Evolutionary conservation across 2,888 invertebrate species (phyloP), one percentile per base, ranked within the genome.

Genomic region (Sarcophaga caerulescens): DNA sequence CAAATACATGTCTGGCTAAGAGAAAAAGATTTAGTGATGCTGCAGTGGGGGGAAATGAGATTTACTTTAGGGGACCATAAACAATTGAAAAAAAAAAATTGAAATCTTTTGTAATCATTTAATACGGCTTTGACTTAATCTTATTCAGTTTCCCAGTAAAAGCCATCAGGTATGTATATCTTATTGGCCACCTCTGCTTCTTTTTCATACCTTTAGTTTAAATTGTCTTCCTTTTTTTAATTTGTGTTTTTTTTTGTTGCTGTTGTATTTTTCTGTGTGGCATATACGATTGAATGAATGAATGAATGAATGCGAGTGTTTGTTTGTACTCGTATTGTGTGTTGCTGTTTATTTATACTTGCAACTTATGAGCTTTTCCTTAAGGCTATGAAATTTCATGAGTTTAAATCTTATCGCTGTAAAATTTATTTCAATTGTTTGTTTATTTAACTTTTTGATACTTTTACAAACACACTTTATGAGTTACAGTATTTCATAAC

Each of bases 381-480:
- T 81, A 73, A 83, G 88, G 88, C 85, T 85, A 87, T 85, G 85
- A 78, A 84, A 86, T 86, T 87, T 88, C 87, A 87, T 86, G 87
- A 87, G 84, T 87, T 87, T 88, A 87, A 88, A 87, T 87, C 85
- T 88, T 87, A 82, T 84, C 85, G 68, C 74, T 74, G 52, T 74
- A 63, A 71, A 84, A 87, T 85, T 87, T 87, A 84, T 84, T 82
- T 87, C 77, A 84, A 84, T 84, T 84, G 84, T 83, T 85, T 83
- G 73, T 83, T 83, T 84, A 78, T 84, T 86, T 84, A 84, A 79
- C 75, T 75, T 35, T 75, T 79, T 79, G 59, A 63, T 79, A 60
- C 69, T 83, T 63, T 83, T 83, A 47, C 52, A 73, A 76, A 78
- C 70, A 74, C 77, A 78, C 25, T 81, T 84, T 84, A 86, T 78